Percentiles rank a stretch among this genome's conserved stretches.
phyloP scores from a whole-genome alignment of 2,797 vertebrate species.

The Galago senegalensis region DNA sequence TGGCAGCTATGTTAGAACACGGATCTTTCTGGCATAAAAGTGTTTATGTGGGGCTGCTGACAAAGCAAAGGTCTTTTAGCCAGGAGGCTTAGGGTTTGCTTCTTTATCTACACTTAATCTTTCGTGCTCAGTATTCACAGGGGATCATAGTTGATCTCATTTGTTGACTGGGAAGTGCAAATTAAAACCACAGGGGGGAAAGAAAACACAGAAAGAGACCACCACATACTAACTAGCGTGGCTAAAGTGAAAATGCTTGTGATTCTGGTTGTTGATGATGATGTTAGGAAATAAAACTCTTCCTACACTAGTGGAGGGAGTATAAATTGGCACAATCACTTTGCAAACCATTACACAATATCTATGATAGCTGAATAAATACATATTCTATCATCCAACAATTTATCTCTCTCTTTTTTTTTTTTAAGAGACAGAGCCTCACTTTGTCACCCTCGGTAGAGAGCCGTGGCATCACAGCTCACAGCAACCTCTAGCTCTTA shows the following conservation, averaged over 20 bases:
- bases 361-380: neutral
- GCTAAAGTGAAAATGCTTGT: neutral
- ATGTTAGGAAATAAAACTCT: neutral
- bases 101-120: neutral
- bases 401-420: neutral
- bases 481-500: too few species aligned
- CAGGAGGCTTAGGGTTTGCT: neutral
- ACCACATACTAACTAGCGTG: neutral
- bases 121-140: neutral
- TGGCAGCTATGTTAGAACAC: neutral
- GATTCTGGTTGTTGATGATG: neutral
- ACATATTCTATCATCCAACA: neutral
- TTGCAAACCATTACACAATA: neutral
- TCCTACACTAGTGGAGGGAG: neutral
- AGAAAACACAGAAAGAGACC: neutral
- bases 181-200: neutral
- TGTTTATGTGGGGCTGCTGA: neutral
- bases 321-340: neutral
- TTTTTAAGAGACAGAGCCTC: too few species aligned
- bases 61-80: neutral
- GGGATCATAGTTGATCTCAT: neutral
- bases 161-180: neutral
- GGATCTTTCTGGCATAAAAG: neutral
- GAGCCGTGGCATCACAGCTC: too few species aligned
- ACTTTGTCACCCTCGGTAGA: too few species aligned